Conservation (phyloP, 2,113 vertebrate species). For the Fregetta grallaria region DNA sequence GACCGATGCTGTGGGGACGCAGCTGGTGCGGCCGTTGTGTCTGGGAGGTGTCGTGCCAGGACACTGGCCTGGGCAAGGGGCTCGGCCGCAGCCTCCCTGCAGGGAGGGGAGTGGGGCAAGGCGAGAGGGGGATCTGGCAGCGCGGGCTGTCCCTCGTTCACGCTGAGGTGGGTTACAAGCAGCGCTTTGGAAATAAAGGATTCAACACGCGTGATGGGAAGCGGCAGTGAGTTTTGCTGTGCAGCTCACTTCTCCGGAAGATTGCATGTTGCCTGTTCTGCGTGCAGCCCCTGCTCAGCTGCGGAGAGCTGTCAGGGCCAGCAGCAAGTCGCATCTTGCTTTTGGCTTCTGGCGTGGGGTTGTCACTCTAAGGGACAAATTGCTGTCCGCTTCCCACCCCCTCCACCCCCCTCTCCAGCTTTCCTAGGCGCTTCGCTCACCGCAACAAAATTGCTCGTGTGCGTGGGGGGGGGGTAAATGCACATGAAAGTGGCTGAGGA, state of each 20-base stretch:
- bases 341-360: background rate
- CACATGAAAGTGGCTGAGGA: background rate
- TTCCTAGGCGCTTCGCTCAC: background rate
- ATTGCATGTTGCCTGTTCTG: accelerated
- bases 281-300: accelerated
- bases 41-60: accelerated
- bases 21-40: accelerated
- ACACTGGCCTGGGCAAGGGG: background rate
- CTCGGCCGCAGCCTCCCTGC: accelerated
- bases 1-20: background rate
- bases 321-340: background rate
- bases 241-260: background rate
- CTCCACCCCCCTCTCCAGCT: background rate
- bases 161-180: accelerated
- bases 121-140: background rate
- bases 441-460: background rate
- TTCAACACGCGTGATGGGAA: accelerated
- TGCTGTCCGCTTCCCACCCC: background rate
- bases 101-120: background rate
- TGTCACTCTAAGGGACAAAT: background rate
- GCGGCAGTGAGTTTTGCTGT: background rate
- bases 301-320: background rate
- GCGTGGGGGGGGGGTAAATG: background rate
- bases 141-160: background rate
- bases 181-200: background rate